Conservation (phyloP, 2,797 vertebrate genomes). For the Sarcophilus harrisii region DNA sequence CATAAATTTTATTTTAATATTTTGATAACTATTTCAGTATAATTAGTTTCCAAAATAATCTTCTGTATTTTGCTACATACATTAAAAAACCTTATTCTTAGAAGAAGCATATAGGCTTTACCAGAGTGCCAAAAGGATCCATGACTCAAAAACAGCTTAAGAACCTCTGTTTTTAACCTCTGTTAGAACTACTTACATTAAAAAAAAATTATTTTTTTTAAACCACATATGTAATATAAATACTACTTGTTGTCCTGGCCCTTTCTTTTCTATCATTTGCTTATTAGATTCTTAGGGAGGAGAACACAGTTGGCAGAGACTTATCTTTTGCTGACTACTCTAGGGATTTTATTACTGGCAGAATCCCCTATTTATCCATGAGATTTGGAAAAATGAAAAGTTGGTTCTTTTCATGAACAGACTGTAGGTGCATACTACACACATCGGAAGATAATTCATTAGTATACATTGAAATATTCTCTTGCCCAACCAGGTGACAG, state of each 20-base stretch:
- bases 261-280: neutral
- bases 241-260: neutral
- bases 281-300: neutral
- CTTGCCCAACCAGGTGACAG: neutral
- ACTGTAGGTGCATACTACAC: neutral
- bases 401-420: neutral
- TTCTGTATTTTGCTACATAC: neutral
- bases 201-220: neutral
- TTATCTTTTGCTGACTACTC: neutral
- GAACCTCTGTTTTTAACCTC: neutral
- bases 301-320: neutral
- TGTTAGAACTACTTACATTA: neutral
- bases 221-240: neutral
- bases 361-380: neutral
- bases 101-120: neutral
- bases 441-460: neutral
- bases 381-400: neutral
- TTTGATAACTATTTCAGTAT: neutral
- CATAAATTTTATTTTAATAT: neutral
- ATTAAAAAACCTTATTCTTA: neutral
- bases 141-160: neutral
- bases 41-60: neutral
- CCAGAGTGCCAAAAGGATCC: neutral
- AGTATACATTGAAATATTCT: neutral
- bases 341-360: neutral